Evolutionary conservation across 2,888 invertebrate genomes (phyloP).

Genomic region (Megastigmus dorsalis): DNA sequence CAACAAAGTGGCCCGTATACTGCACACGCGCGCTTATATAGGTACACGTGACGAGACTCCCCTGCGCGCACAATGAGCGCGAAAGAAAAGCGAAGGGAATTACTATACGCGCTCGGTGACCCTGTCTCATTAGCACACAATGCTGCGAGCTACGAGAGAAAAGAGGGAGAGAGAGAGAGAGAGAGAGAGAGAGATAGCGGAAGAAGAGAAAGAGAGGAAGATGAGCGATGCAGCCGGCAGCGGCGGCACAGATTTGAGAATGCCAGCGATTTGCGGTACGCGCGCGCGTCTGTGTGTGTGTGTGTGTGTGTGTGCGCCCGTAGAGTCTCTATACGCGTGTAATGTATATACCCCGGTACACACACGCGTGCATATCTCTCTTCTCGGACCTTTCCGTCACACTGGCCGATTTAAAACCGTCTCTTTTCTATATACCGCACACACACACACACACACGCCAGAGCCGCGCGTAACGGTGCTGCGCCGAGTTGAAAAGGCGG

Average conservation of each 20-base stretch:
- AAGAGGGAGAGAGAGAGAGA: too few relatives aligned
- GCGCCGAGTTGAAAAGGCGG: neutral
- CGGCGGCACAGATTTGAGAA: constrained; percentile 9
- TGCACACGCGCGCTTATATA: too few relatives aligned
- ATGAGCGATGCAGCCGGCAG: neutral
- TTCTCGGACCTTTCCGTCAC: constrained; percentile 38
- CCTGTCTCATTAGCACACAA: constrained; percentile 48
- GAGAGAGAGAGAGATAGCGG: neutral
- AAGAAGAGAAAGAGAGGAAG: neutral
- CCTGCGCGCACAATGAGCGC: too few relatives aligned
- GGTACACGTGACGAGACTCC: too few relatives aligned
- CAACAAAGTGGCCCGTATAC: too few relatives aligned
- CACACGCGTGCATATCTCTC: too few relatives aligned
- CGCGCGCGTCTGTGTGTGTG: neutral
- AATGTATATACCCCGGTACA: too few relatives aligned
- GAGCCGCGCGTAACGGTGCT: neutral
- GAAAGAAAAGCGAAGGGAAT: too few relatives aligned
- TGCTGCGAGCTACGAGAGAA: neutral
- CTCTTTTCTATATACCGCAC: neutral
- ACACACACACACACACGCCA: too few relatives aligned
- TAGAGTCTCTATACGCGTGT: too few relatives aligned
- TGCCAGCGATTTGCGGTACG: constrained; percentile 18
- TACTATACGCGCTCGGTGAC: too few relatives aligned
- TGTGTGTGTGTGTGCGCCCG: neutral
- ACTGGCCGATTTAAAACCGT: constrained; percentile 37